Evolutionary conservation across 1,140 invertebrate species (phyloP).

Genomic region (Platyscapa corneri): DNA sequence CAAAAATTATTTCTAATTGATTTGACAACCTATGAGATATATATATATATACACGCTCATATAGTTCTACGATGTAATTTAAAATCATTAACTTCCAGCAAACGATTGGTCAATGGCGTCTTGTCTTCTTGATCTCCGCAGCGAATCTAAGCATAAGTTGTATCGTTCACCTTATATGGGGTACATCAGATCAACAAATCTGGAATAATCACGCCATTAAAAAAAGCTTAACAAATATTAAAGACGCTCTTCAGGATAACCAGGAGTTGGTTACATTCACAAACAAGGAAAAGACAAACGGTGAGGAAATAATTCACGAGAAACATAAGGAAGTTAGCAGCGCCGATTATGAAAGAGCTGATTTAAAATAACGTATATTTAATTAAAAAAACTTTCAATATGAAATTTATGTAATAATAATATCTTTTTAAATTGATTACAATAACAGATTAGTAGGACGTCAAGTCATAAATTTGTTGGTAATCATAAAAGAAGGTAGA

Average conservation of each 20-base stretch:
- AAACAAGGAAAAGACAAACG: background rate
- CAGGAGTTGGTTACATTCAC: conserved; percentile 4
- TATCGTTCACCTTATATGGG: conserved; percentile 76
- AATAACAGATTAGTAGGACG: background rate
- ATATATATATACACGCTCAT: background rate
- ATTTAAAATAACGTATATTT: background rate
- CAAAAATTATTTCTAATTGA: too few relatives aligned
- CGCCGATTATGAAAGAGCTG: background rate
- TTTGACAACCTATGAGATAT: too few relatives aligned
- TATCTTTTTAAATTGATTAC: background rate
- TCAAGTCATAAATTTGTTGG: background rate
- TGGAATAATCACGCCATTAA: conserved; percentile 75
- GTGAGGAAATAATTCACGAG: background rate
- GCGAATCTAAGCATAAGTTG: conserved; percentile 75
- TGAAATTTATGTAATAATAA: background rate
- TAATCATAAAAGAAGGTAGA: background rate
- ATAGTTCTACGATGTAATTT: background rate
- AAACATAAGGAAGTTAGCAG: background rate
- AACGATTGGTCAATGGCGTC: conserved; percentile 80
- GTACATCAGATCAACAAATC: conserved; percentile 77
- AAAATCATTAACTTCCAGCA: conserved; percentile 72
- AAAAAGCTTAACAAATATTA: conserved; percentile 43
- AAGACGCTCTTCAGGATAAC: conserved; percentile 43
- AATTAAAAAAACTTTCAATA: background rate
- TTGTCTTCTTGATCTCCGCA: conserved; percentile 78